Evolutionary conservation across 2,888 invertebrate species (phyloP).

Genomic region (Agrotis segetum): DNA sequence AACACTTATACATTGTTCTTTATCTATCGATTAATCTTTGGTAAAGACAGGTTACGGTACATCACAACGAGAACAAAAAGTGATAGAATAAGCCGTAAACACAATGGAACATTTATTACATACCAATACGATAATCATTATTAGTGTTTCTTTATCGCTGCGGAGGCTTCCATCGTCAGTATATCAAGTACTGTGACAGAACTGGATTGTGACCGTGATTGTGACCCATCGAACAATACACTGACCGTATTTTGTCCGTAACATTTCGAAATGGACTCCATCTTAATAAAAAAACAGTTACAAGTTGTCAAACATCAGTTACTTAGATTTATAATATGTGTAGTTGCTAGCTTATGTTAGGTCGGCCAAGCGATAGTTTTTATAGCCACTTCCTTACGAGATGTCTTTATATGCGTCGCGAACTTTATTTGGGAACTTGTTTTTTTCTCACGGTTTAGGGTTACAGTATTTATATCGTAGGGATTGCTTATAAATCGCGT

Average conservation of each 20-base stretch:
- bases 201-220: slow-evolving; percentile 48
- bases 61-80: slow-evolving; percentile 58
- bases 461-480: slow-evolving; percentile 23
- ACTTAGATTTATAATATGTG: slow-evolving; percentile 48
- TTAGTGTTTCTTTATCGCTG: slow-evolving; percentile 48
- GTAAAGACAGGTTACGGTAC: slow-evolving; percentile 62
- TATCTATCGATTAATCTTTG: slow-evolving; percentile 53
- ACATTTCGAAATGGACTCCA: slow-evolving; percentile 34
- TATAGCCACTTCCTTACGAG: slow-evolving; percentile 57
- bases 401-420: slow-evolving; percentile 37
- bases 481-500: slow-evolving; percentile 10
- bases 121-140: slow-evolving; percentile 48
- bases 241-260: slow-evolving; percentile 39
- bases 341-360: slow-evolving; percentile 40
- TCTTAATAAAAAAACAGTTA: slow-evolving; percentile 56
- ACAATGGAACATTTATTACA: slow-evolving; percentile 68
- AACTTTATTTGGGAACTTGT: slow-evolving; percentile 58
- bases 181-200: slow-evolving; percentile 51
- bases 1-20: slow-evolving; percentile 23
- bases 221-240: slow-evolving; percentile 50
- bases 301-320: slow-evolving; percentile 57
- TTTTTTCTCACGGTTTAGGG: slow-evolving; percentile 40
- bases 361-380: slow-evolving; percentile 39
- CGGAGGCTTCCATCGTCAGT: slow-evolving; percentile 38
- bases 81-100: slow-evolving; percentile 57